Percentiles rank a stretch among this genome's conserved stretches.
Conservation (phyloP, 1,140 invertebrate species). For the Bombus polaris region DNA sequence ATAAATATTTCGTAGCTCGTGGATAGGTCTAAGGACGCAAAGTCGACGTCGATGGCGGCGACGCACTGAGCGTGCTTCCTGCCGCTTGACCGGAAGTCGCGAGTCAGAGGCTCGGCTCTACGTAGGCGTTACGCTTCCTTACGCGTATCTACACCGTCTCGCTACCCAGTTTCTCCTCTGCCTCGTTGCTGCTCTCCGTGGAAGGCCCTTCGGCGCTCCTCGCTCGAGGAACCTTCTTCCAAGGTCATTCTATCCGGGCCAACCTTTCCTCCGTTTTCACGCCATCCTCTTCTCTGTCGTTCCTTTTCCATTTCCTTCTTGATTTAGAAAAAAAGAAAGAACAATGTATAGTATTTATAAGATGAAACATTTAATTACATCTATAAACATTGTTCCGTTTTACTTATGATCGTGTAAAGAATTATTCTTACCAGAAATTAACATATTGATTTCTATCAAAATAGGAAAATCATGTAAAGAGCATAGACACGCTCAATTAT, state of each 20-base stretch:
- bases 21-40: constrained; percentile 57
- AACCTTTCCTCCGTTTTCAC: neutral
- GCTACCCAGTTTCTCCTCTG: constrained; percentile 65
- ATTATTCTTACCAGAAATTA: neutral
- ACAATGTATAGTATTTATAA: neutral
- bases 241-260: constrained; percentile 59
- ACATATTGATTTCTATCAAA: neutral
- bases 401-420: neutral
- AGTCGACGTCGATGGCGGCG: constrained; percentile 66
- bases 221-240: constrained; percentile 51
- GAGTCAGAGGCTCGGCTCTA: constrained; percentile 73
- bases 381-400: neutral
- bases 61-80: constrained; percentile 73
- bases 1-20: constrained; percentile 52
- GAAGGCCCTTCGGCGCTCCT: constrained; percentile 47
- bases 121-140: constrained; percentile 72
- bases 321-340: neutral
- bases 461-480: no score
- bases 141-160: constrained; percentile 72
- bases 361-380: neutral
- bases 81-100: constrained; percentile 73
- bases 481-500: neutral
- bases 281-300: no score
- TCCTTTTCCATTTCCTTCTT: neutral
- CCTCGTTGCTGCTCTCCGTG: constrained; percentile 17